Evolutionary conservation across 1,140 invertebrate species (phyloP).

Genomic region (Acromyrmex echinatior): DNA sequence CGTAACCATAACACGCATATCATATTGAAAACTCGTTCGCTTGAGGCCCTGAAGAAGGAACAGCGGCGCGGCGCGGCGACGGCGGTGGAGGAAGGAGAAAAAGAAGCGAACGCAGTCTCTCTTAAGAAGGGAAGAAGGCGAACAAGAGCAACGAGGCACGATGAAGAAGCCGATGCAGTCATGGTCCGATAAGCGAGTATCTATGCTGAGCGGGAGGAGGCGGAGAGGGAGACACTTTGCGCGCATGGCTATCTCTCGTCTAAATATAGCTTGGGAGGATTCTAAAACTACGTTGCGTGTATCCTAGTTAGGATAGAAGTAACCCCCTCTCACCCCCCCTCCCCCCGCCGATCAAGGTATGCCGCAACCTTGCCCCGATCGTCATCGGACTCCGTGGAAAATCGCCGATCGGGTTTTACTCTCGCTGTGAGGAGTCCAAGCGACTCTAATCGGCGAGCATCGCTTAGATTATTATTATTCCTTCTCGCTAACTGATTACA

Average conservation of each 20-base stretch:
- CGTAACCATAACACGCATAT: constrained; percentile 74
- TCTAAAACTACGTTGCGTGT: constrained; percentile 75
- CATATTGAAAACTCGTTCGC: constrained; percentile 66
- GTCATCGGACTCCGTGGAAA: constrained; percentile 17
- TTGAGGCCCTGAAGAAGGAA: constrained; percentile 9
- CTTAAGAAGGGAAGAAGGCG: constrained; percentile 63
- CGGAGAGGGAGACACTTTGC: constrained; percentile 73
- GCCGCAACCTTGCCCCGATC: constrained; percentile 35
- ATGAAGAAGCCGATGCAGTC: constrained; percentile 74
- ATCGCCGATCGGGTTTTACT: constrained; percentile 54
- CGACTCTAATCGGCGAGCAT: background rate
- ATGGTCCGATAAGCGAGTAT: constrained; percentile 79
- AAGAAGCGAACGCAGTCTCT: constrained; percentile 17
- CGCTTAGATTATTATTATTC: constrained; percentile 1
- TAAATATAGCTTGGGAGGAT: constrained; percentile 79
- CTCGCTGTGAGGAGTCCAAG: constrained; percentile 2
- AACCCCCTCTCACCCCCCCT: too few relatives aligned
- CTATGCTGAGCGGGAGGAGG: constrained; percentile 57
- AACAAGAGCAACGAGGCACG: constrained; percentile 66
- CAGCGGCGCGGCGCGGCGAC: background rate
- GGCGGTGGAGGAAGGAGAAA: background rate
- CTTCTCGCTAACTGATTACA: background rate
- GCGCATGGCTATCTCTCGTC: constrained; percentile 73
- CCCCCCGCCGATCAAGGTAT: background rate
- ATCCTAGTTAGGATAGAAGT: constrained; percentile 68